A percentile compares a stretch with the other conserved stretches of the same genome.
These are phyloP conservation scores for Oscheius sp. DNA, from an alignment of 1,140 invertebrate genomes.

Conservation along the genomic window DNA sequence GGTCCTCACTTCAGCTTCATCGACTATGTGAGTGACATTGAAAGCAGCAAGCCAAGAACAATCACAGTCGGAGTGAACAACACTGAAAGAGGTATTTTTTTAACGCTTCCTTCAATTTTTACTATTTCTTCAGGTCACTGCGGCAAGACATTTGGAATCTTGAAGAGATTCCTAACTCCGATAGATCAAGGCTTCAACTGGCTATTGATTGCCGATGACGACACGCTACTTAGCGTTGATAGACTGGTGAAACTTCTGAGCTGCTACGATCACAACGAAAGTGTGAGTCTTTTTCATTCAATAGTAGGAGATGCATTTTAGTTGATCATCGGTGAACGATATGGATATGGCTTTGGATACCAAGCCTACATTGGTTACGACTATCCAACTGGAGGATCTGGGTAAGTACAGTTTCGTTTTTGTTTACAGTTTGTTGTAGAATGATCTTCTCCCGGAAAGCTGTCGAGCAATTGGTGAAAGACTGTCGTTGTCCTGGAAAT, in stretches of 20 bases:
- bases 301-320: not conserved
- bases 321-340: constrained; percentile 31
- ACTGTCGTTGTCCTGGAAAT: constrained; percentile 12
- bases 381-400: constrained; percentile 31
- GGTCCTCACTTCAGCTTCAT: not conserved
- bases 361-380: not conserved
- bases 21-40: constrained; percentile 19
- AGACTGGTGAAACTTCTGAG: not conserved
- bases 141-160: constrained; percentile 26
- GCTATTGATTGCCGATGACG: constrained; percentile 27
- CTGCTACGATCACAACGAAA: constrained; percentile 2
- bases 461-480: not conserved
- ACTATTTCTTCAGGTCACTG: constrained; percentile 15
- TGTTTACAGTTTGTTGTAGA: not conserved
- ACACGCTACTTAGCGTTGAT: constrained; percentile 18
- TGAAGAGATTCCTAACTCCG: not conserved
- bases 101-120: not conserved
- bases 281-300: not conserved
- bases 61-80: constrained; percentile 13
- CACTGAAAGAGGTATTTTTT: constrained; percentile 18
- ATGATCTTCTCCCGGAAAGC: constrained; percentile 22
- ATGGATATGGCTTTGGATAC: constrained; percentile 16
- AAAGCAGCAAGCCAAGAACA: not conserved
- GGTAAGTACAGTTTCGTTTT: not conserved
- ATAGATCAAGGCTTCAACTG: constrained; percentile 3